A percentile compares a stretch with the other conserved stretches of the same genome.
Conservation (phyloP, 2,113 vertebrate genomes). For the Emydocephalus ijimae region DNA sequence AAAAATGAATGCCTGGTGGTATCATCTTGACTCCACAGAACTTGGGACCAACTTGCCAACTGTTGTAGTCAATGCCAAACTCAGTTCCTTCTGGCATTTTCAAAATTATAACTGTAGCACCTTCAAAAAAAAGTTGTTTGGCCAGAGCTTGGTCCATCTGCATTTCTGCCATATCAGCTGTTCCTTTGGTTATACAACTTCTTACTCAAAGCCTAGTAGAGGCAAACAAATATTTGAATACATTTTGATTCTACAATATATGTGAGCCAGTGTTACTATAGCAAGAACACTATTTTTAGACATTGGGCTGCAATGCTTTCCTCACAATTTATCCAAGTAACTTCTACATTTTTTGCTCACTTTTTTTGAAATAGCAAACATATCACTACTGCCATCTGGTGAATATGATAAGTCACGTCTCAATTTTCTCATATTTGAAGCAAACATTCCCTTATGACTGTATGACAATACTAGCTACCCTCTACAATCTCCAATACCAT, state of each 20-base stretch:
- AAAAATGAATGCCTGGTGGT: slow-evolving; percentile 90
- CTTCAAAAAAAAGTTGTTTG: slow-evolving; percentile 85
- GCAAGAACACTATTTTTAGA: background rate
- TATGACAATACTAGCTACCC: background rate
- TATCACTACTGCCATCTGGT: background rate
- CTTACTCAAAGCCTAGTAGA: background rate
- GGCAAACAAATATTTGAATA: background rate
- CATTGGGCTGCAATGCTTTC: background rate
- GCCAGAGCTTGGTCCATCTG: slow-evolving; percentile 84
- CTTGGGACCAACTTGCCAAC: slow-evolving; percentile 87
- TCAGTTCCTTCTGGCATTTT: slow-evolving; percentile 87
- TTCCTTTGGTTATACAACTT: slow-evolving; percentile 1
- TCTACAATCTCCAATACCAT: background rate
- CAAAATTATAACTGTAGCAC: slow-evolving; percentile 83
- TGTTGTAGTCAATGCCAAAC: slow-evolving; percentile 90
- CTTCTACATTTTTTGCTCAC: background rate
- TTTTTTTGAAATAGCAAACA: background rate
- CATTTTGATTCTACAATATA: background rate
- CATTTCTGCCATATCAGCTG: slow-evolving; percentile 43
- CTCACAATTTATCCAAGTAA: background rate
- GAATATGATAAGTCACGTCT: background rate
- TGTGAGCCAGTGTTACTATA: background rate
- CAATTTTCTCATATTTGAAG: background rate
- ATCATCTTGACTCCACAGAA: slow-evolving; percentile 96
- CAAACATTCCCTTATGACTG: background rate